These are phyloP conservation scores for Megaceryle torquata DNA, from an alignment of 2,113 vertebrate genomes.

Conservation along the genomic window DNA sequence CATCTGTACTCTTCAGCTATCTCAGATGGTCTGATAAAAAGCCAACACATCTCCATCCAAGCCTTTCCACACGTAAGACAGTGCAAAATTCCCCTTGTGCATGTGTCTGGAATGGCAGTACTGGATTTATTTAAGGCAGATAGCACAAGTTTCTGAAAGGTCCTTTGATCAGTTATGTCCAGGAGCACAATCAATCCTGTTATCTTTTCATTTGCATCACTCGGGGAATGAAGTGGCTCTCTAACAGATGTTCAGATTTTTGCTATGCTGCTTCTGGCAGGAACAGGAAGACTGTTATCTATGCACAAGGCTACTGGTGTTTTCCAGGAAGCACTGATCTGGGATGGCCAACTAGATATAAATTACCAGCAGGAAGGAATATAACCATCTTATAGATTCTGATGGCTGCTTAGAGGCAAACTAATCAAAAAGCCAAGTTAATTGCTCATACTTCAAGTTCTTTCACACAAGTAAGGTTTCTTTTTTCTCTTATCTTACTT, in stretches of 20 bases:
- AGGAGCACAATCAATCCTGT: neutral
- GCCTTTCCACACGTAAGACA: neutral
- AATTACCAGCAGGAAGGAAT: neutral
- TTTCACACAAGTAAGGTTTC: neutral
- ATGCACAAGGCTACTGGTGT: neutral
- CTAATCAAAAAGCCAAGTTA: neutral
- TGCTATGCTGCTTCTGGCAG: neutral
- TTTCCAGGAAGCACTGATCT: neutral
- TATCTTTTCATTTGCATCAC: neutral
- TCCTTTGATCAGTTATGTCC: neutral
- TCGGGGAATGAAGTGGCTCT: neutral
- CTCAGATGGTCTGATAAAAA: neutral
- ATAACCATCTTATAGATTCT: neutral
- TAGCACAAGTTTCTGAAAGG: neutral
- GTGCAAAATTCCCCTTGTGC: neutral
- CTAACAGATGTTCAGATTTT: neutral
- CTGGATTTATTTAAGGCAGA: neutral
- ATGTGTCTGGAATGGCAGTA: accelerated
- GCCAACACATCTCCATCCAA: neutral
- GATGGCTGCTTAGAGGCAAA: neutral
- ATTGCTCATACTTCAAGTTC: neutral
- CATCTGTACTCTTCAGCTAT: neutral
- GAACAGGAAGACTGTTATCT: neutral
- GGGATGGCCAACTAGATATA: neutral
- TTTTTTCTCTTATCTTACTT: neutral